These are phyloP conservation scores for Rhabditoides inermis DNA, from an alignment of 2,888 invertebrate genomes.

Conservation along the genomic window DNA sequence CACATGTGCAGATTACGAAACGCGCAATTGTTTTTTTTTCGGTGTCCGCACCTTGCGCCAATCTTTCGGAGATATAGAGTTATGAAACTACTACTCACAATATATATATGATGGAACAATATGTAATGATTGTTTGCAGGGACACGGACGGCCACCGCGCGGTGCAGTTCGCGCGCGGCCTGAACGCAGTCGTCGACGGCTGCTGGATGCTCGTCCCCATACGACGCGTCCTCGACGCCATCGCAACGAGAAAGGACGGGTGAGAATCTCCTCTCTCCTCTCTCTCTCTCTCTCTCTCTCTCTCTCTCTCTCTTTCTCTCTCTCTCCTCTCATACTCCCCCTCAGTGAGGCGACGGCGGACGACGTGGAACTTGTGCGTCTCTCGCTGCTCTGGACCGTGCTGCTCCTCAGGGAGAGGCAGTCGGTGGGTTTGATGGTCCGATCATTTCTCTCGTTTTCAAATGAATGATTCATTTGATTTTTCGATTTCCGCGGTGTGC, in stretches of 20 bases:
- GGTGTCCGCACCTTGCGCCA: no score
- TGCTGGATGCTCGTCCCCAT: constrained; percentile 43
- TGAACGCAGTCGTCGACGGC: constrained; percentile 37
- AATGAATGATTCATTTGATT: no score
- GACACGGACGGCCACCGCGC: constrained; percentile 8
- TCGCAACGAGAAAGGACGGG: constrained; percentile 16
- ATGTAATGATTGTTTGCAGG: constrained; percentile 3
- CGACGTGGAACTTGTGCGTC: constrained; percentile 42
- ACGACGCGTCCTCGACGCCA: constrained; percentile 34
- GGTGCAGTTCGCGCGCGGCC: constrained; percentile 32
- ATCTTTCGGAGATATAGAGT: no score
- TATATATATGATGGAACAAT: no score
- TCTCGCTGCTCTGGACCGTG: constrained; percentile 39
- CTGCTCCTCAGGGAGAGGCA: constrained; percentile 22
- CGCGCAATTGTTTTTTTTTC: no score
- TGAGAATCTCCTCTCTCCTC: background rate
- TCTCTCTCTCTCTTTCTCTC: background rate
- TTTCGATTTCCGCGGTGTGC: no score
- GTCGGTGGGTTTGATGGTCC: no score
- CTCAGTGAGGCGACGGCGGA: constrained; percentile 20
- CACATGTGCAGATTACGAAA: no score
- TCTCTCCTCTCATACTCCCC: background rate
- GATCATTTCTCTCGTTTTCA: no score
- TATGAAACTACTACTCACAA: no score
- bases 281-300: background rate